Percentiles rank a stretch among this genome's conserved stretches.
Evolutionary conservation across 2,113 vertebrate species (phyloP).

Genomic region (Microcebus tavaratra): DNA sequence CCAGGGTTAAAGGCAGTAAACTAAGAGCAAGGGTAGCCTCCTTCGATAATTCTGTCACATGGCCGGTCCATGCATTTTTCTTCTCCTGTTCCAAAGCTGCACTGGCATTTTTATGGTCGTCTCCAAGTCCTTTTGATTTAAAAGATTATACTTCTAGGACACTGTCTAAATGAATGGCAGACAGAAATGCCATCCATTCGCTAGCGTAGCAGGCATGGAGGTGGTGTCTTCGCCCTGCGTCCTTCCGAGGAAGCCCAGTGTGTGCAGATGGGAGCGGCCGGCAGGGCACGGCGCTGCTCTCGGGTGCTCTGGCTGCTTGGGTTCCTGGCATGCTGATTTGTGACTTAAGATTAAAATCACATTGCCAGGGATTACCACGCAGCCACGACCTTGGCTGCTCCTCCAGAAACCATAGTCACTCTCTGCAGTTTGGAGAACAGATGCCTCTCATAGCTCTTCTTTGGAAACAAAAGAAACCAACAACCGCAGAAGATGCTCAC

Average conservation of each 20-base stretch:
- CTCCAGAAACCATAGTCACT: constrained; percentile 82
- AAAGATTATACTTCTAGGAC: neutral
- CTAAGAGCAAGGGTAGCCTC: no score
- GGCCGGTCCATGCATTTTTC: neutral
- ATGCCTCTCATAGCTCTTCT: constrained; percentile 3
- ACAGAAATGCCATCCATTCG: neutral
- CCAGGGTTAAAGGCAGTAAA: no score
- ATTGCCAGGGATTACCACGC: constrained; percentile 99
- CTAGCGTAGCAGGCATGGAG: neutral
- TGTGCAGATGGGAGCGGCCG: neutral
- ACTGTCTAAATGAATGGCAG: neutral
- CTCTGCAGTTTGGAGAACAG: constrained; percentile 54
- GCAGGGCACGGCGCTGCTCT: neutral
- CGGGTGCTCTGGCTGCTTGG: constrained; percentile 93
- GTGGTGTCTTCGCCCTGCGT: neutral
- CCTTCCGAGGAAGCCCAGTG: neutral
- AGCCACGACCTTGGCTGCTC: constrained; percentile 91
- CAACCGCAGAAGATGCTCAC: constrained; percentile 65
- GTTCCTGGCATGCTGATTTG: constrained; percentile 99
- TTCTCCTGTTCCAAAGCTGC: neutral
- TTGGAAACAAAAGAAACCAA: constrained; percentile 71
- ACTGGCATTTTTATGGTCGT: neutral
- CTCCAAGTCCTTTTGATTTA: neutral
- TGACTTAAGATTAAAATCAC: constrained; percentile 99
- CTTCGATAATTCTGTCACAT: fast-evolving